Percentiles rank a stretch among this genome's conserved stretches.
Evolutionary conservation across 2,797 vertebrate genomes (phyloP).

Genomic region (Ispidina picta): DNA sequence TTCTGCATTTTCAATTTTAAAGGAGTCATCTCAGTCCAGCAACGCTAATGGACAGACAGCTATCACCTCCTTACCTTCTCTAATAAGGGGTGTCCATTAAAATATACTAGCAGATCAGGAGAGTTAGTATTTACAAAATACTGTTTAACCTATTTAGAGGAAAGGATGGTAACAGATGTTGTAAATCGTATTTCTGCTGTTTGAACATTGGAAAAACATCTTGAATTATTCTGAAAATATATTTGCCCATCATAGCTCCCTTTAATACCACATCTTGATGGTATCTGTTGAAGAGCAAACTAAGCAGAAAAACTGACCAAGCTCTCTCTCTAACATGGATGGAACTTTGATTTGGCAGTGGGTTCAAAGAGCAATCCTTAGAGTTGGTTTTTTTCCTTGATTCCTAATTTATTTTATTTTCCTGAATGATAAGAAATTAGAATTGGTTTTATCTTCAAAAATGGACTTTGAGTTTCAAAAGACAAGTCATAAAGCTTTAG

Average conservation of each 20-base stretch:
- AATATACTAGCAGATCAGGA: neutral
- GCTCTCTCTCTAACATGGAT: neutral
- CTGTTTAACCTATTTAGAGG: neutral
- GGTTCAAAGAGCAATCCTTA: neutral
- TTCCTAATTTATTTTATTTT: neutral
- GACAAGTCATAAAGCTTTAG: neutral
- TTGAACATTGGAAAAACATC: neutral
- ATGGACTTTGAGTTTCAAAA: neutral
- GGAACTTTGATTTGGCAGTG: neutral
- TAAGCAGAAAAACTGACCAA: neutral
- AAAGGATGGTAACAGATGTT: neutral
- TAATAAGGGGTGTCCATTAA: neutral
- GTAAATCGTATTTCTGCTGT: neutral
- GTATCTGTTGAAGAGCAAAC: neutral
- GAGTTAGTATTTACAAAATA: neutral
- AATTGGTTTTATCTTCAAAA: neutral
- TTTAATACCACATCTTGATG: neutral
- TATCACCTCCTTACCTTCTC: neutral
- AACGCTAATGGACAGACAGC: neutral
- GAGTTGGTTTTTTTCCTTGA: rapidly evolving
- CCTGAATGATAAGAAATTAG: no score
- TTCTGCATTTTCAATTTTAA: neutral
- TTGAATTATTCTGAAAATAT: neutral
- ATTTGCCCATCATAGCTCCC: neutral
- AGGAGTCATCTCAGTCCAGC: neutral